phyloP scores from a whole-genome alignment of 2,888 invertebrate genomes.

The Phengaris arion region DNA sequence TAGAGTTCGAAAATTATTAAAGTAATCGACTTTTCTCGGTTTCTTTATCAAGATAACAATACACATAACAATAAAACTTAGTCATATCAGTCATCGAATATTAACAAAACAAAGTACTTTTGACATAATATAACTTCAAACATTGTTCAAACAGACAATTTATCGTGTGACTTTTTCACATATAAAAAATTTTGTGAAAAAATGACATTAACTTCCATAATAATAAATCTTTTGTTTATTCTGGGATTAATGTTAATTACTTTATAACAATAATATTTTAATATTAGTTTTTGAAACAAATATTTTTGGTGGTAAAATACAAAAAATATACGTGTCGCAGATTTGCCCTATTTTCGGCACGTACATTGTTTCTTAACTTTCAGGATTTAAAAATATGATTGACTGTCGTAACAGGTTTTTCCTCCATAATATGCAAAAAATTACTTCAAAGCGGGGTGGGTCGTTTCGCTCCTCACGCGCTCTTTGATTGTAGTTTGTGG shows the following conservation, averaged over 20 bases:
- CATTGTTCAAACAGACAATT: background rate
- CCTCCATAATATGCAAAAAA: no score
- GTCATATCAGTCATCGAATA: background rate
- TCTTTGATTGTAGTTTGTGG: no score
- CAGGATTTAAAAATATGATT: no score
- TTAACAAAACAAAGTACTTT: background rate
- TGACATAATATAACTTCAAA: background rate
- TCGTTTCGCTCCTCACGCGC: no score
- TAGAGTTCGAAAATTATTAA: no score
- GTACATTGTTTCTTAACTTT: no score
- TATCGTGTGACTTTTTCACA: constrained; percentile 11
- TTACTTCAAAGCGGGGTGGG: no score
- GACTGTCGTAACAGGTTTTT: no score
- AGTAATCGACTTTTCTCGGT: background rate
- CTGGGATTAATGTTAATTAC: background rate
- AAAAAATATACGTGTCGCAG: no score
- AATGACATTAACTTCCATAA: background rate
- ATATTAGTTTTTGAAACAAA: no score
- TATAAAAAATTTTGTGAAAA: background rate
- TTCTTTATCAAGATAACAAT: background rate
- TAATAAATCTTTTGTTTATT: constrained; percentile 9
- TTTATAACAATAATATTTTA: background rate
- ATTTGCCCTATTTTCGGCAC: no score
- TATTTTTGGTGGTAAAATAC: no score
- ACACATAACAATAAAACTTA: background rate